Evolutionary conservation across 2,888 invertebrate species (phyloP).

Genomic region (Didymodactylos carnosus): DNA sequence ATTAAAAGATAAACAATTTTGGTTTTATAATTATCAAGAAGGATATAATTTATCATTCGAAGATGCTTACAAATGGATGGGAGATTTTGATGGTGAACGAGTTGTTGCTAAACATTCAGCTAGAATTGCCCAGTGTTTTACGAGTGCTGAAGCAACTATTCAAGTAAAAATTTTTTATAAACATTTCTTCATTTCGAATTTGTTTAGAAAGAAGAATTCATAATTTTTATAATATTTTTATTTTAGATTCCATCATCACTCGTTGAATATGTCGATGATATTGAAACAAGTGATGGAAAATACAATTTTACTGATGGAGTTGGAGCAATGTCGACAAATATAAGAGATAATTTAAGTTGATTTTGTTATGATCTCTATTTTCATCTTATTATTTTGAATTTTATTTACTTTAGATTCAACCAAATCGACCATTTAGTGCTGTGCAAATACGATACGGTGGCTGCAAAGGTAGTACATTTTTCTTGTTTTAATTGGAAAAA

Average conservation of each 20-base stretch:
- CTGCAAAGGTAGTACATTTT: neutral
- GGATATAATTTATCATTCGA: neutral
- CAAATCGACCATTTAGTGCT: neutral
- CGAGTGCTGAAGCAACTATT: neutral
- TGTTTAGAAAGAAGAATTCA: too few species aligned
- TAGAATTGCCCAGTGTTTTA: neutral
- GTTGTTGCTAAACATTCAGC: neutral
- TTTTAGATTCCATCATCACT: neutral
- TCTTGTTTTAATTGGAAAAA: too few species aligned
- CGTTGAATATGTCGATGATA: neutral
- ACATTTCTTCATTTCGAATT: too few species aligned
- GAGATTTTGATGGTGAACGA: neutral
- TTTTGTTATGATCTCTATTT: neutral
- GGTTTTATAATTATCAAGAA: neutral
- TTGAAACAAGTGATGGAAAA: neutral
- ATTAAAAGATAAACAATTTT: constrained; percentile 1
- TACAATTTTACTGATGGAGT: neutral
- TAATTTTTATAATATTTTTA: neutral
- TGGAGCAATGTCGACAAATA: neutral
- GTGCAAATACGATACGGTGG: neutral
- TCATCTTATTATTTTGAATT: neutral
- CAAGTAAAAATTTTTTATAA: neutral
- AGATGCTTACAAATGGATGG: neutral
- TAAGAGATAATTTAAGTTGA: neutral
- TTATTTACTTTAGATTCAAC: neutral